Evolutionary conservation across 2,113 vertebrate species (phyloP).

Genomic region (Rhinoptilus africanus): DNA sequence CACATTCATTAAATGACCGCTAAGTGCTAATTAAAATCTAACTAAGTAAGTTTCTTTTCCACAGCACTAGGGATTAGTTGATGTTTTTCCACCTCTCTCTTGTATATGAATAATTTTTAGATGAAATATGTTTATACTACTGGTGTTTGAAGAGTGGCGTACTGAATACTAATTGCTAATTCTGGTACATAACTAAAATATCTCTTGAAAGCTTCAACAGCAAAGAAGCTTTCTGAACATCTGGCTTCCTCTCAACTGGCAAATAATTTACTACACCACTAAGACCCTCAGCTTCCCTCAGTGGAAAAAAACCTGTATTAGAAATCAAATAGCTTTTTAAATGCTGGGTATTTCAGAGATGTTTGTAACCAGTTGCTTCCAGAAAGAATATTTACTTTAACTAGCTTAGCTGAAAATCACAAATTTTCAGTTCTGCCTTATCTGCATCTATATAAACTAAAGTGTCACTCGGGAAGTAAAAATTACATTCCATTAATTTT

Average conservation of each 20-base stretch:
- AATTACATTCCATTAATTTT: neutral
- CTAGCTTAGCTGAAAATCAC: neutral
- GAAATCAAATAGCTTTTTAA: neutral
- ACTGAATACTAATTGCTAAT: constrained; percentile 41
- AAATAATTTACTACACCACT: neutral
- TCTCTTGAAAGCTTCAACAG: neutral
- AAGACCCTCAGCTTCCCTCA: neutral
- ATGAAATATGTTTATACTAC: constrained; percentile 26
- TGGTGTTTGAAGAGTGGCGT: neutral
- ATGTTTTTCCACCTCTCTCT: neutral
- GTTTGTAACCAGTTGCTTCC: neutral
- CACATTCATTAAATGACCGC: constrained; percentile 20
- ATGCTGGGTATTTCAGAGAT: neutral
- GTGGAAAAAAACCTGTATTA: neutral
- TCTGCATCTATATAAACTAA: neutral
- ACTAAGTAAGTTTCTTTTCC: neutral
- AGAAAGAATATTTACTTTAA: neutral
- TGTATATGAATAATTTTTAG: neutral
- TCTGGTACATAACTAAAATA: neutral
- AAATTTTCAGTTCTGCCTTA: neutral
- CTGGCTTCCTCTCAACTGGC: neutral
- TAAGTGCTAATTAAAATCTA: constrained; percentile 41
- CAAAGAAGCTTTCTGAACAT: constrained; percentile 7
- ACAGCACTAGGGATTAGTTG: neutral
- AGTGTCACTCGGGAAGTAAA: neutral